Percentiles rank a stretch among this genome's conserved stretches.
Conservation (phyloP, 2,888 invertebrate species). For the Sinotaia quadrata region DNA sequence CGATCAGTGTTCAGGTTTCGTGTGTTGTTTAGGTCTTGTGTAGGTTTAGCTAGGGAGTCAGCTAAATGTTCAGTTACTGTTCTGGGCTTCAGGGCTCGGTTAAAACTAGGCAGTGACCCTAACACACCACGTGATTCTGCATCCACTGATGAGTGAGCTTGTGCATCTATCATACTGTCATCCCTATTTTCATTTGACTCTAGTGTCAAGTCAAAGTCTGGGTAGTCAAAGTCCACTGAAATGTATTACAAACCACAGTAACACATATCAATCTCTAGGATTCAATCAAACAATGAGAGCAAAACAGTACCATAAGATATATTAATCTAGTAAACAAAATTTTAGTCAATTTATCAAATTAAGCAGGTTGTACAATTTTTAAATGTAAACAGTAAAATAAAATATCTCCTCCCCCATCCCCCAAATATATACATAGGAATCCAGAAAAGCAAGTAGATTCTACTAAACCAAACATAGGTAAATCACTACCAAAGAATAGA, state of each 20-base stretch:
- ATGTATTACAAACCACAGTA: too few relatives aligned
- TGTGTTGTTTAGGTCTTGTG: constrained; percentile 17
- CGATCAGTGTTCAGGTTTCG: constrained; percentile 6
- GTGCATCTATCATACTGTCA: neutral
- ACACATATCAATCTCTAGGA: too few relatives aligned
- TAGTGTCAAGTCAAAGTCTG: constrained; percentile 64
- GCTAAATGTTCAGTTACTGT: neutral
- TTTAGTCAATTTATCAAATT: too few relatives aligned
- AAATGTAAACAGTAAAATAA: too few relatives aligned
- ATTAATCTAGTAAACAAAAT: too few relatives aligned
- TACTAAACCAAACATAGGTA: too few relatives aligned
- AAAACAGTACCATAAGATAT: too few relatives aligned
- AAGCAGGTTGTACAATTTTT: too few relatives aligned
- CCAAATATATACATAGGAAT: too few relatives aligned
- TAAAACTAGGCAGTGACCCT: constrained; percentile 31
- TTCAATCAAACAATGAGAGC: neutral
- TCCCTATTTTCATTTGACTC: constrained; percentile 11
- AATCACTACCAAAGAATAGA: too few relatives aligned
- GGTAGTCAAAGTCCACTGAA: constrained; percentile 70
- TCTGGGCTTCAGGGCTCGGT: constrained; percentile 42
- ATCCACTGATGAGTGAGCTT: neutral
- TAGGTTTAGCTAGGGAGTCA: constrained; percentile 9
- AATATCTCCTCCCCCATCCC: too few relatives aligned
- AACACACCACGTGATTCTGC: neutral
- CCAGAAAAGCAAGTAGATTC: too few relatives aligned